These are phyloP conservation scores for Steinernema khuongi DNA, from an alignment of 1,140 invertebrate species.

Conservation along the genomic window DNA sequence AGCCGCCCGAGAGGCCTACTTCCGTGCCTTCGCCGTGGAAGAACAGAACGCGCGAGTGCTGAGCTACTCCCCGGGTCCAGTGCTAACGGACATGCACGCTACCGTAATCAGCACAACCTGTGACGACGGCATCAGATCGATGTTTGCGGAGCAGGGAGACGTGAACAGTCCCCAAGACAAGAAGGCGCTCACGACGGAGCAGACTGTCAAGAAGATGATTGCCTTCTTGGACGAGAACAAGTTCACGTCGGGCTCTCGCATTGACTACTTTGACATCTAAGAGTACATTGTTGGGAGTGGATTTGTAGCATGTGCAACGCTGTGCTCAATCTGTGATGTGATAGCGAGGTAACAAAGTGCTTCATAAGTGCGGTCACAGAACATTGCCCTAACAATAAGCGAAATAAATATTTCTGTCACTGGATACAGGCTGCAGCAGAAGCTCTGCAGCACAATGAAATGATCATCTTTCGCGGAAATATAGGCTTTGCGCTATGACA, in stretches of 20 bases:
- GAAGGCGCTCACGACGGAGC: conserved; percentile 66
- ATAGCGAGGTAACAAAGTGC: no score
- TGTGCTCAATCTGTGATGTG: no score
- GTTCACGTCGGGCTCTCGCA: conserved; percentile 74
- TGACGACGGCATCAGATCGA: conserved; percentile 43
- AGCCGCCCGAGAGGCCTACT: conserved; percentile 85
- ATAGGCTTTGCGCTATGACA: no score
- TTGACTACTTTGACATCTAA: conserved; percentile 89
- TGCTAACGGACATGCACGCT: conserved; percentile 82
- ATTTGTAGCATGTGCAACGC: no score
- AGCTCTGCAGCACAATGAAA: no score
- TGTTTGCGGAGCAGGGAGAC: conserved; percentile 19
- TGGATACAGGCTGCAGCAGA: no score
- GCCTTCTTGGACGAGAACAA: conserved; percentile 69
- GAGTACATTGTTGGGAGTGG: no score
- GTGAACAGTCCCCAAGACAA: conserved; percentile 26
- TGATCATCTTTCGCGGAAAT: no score
- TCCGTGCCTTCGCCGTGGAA: conserved; percentile 75
- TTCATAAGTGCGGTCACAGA: no score
- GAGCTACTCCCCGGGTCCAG: conserved; percentile 86
- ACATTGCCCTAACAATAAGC: no score
- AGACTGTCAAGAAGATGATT: conserved; percentile 73
- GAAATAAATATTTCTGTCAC: no score
- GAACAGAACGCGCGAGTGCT: conserved; percentile 71
- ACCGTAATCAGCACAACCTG: conserved; percentile 65